phyloP scores from a whole-genome alignment of 2,888 invertebrate species.

The Melanchra persicariae region DNA sequence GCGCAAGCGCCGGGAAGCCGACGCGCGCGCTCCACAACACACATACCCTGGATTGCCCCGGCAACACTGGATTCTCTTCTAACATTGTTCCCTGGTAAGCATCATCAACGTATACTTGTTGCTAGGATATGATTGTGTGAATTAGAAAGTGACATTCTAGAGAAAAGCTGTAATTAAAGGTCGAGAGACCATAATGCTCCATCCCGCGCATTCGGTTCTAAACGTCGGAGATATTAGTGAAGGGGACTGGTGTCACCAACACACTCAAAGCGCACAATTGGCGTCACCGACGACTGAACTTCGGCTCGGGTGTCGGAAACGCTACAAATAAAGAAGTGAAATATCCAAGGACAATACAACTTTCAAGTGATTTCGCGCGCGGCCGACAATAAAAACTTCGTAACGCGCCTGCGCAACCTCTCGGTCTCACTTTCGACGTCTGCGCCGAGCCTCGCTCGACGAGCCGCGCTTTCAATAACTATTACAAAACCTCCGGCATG shows the following conservation, averaged over 20 bases:
- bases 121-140: constrained; percentile 45
- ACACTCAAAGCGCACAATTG: constrained; percentile 79
- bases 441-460: constrained; percentile 81
- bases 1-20: constrained; percentile 88
- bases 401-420: constrained; percentile 90
- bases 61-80: constrained; percentile 77
- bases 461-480: constrained; percentile 86
- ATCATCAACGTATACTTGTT: constrained; percentile 51
- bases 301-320: constrained; percentile 88
- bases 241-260: constrained; percentile 80
- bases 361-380: constrained; percentile 91
- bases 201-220: constrained; percentile 69
- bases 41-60: constrained; percentile 83
- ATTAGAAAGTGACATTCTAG: constrained; percentile 59
- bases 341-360: constrained; percentile 90
- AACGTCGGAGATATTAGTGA: constrained; percentile 78
- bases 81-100: constrained; percentile 78
- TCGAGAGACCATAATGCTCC: constrained; percentile 57
- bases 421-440: constrained; percentile 89
- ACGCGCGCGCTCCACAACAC: constrained; percentile 81
- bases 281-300: constrained; percentile 84
- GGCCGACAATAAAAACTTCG: constrained; percentile 90
- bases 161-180: constrained; percentile 50
- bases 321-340: constrained; percentile 89
- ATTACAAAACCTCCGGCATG: constrained; percentile 87